Base-by-base conservation (phyloP, 2,113 vertebrate species). In the Pseudolaguvia tuberculata region DNA sequence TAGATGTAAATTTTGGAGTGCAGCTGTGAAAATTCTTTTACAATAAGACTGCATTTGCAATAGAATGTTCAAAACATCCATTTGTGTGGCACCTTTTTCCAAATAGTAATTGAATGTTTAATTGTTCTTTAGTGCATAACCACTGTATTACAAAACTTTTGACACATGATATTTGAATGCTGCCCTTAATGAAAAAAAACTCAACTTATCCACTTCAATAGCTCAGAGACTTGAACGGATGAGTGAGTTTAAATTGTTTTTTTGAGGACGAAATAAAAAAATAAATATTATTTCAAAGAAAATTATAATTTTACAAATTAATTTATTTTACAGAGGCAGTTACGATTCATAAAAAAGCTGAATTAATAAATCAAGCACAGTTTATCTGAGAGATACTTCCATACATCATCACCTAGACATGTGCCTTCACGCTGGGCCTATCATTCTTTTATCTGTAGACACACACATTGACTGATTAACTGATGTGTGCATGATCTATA, bases 321-420 rank as follows among this genome's bases (percentile, higher is more conserved):
- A 48, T 7, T 65, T 25, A 1, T 47, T 8, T 47, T 1, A 47
- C 39, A 42, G 18, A 62, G 18, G 17, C 17, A 18, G 25, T 13
- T 73, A 17, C 10, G 11, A 17, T 48, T 20, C 51, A 67, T 59
- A 20, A 70, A 74, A 75, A 57, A 61, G 7, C 65, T 80, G 79
- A 80, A 79, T 80, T 56, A 29, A 70, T 82, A 72, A 80, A 27
- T 62, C 70, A 70, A 71, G 63, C 56, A 79, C 88, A 87, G 84
- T 51, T 68, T 86, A 85, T 88, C 70, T n/a, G 31, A 77, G 65
- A 78, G 58, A 74, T 80, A 77, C 80, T 76, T 81, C 80, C 77
- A 86, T 86, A 84, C 82, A 85, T 86, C 85, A 87, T 78, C 68
- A 81, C 80, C 51, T 50, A 83, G 11, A 52, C 82, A 81, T 83